Evolutionary conservation across 1,140 invertebrate genomes (phyloP).

Genomic region (Triops longicaudatus): DNA sequence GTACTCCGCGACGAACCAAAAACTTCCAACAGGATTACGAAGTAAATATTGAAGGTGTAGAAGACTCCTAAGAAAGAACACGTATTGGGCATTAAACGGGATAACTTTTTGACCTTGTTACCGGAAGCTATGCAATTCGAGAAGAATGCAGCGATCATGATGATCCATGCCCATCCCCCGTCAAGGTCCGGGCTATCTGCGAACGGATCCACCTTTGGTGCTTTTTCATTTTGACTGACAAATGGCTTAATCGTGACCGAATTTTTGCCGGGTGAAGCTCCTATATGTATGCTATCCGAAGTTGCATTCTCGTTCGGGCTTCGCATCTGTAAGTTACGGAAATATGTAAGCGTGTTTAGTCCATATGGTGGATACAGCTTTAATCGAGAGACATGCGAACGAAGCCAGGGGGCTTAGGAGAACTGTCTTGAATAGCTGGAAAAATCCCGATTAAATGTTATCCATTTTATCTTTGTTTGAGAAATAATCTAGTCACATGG

Average conservation of each 20-base stretch:
- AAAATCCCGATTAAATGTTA: too few species aligned
- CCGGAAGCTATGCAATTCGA: constrained; percentile 32
- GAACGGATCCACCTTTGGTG: background rate
- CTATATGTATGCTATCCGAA: background rate
- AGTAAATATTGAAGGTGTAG: constrained; percentile 34
- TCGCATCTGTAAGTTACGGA: background rate
- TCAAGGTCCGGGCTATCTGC: constrained; percentile 33
- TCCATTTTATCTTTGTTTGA: too few species aligned
- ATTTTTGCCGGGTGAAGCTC: background rate
- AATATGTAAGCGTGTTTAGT: too few species aligned
- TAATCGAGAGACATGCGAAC: too few species aligned
- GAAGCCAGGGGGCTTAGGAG: too few species aligned
- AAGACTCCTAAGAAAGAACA: constrained; percentile 31
- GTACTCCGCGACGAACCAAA: constrained; percentile 34
- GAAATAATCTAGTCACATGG: too few species aligned
- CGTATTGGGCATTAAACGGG: background rate
- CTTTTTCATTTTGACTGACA: background rate
- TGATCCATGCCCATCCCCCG: constrained; percentile 36
- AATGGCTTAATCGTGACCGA: background rate
- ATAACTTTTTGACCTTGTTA: constrained; percentile 19
- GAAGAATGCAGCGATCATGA: constrained; percentile 31
- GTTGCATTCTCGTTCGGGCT: background rate
- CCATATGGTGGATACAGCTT: too few species aligned
- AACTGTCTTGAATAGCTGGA: too few species aligned
- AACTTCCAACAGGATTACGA: constrained; percentile 33